Base-by-base conservation (phyloP, 2,888 invertebrate species). In the Podotricha telesiphe region DNA sequence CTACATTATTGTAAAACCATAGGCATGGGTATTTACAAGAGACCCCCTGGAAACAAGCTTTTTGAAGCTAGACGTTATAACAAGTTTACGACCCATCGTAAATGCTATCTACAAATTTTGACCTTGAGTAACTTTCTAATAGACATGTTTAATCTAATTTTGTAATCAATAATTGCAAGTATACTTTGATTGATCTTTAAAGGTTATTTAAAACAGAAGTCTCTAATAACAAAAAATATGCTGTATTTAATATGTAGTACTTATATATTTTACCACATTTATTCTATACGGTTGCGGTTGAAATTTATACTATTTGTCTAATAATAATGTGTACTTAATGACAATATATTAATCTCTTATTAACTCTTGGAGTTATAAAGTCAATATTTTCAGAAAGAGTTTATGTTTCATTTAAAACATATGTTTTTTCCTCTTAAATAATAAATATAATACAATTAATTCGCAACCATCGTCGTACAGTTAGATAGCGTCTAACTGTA, bases 1-100 rank as follows among this genome's bases (percentile, higher is more conserved):
- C 72, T 74, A 81, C 80, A 80, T 80, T 82, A 77, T 80, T 79
- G 76, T 77, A 72, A 70, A 73, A 71, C 79, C 76, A 81, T 81
- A 79, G 69, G 72, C 74, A 73, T 68, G 74, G 71, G 71, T 74
- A 72, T 76, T 76, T 76, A 78, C 74, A 79, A 79, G 77, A 78
- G 76, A 77, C 76, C 80, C 81, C 80, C 74, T 78, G 76, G 76
- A 75, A 74, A 77, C 73, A 75, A 71, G 70, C 70, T 71, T 72
- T 70, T 70, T 61, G 72, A 71, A 73, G 66, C 68, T 72, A 72
- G 71, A 69, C 69, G 66, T 66, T 70, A 70, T 73, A 74, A 72
- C 70, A 67, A 69, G 70, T 74, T 72, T 69, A 74, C 69, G 69
- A 48, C 48, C 63, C 53, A 67, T 68, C 69, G 45, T 65, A 55